Evolutionary conservation across 2,888 invertebrate genomes (phyloP), one percentile per base, ranked within the genome.

Genomic region (Operophtera brumata): DNA sequence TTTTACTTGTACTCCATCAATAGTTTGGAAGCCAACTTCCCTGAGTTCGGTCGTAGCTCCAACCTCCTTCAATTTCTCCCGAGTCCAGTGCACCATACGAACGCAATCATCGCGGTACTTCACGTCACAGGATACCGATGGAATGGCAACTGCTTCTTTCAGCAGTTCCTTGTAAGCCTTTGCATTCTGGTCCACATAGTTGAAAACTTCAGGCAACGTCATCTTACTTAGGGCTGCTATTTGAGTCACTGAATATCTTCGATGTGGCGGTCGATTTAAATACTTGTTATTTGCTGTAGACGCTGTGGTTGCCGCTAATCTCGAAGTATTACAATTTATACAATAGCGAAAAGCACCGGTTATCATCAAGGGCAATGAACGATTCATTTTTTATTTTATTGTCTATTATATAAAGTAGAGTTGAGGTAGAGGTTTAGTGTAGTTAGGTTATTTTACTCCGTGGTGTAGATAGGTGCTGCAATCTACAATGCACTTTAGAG

Each of bases 61-160:
- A 32, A 96, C 87, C 44, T 90, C 92, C 67, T 93, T 92, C 61
- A 97, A 78, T 73, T 92, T 93, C 0, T 91, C 87, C 49, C 93
- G 93, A 46, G 93, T 93, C 96, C 97, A 98, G 61, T 96, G 89
- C 26, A 96, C 93, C 98, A 99, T 98, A 65, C 92, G 93, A 11
- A 93, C 87, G 63, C 97, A 94, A 63, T 99, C 97, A 11, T 87
- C 84, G 41, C 99, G 93, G 61, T 93, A 93, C 57, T 96, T 94
- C 3, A 95, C 93, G 94, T 96, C 97, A 73, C 96, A 94, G 20
- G 99, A 99, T n/a, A 99, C 97, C 5, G 98, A 98, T 68, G 95
- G 95, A 73, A 99, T 99, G 2, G 95, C 96, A 25, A 99, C 98
- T 1, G 95, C 96, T 73, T 97, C 96, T 50, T 92, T 92, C 53